Evolutionary conservation across 2,888 invertebrate genomes (phyloP), one percentile per base, ranked within the genome.

Genomic region (Machimus rusticus): DNA sequence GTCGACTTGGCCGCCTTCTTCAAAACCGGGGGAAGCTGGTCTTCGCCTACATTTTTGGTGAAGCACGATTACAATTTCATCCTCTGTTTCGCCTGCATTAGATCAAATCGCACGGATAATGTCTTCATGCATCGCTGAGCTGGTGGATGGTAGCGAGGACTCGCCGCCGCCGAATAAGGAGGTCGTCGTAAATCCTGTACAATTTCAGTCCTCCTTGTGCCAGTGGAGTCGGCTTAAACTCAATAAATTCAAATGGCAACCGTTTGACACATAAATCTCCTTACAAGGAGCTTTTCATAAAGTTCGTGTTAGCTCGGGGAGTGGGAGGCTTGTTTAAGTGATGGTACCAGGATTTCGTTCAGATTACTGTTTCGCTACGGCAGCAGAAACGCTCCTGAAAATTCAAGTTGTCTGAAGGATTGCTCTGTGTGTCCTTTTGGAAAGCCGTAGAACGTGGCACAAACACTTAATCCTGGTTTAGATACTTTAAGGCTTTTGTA

Each of bases 261-360:
- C 86, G 87, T 88, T 88, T 88, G 88, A 88, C 88, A 88, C 87
- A 88, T 88, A 88, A 88, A 88, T 88, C 88, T 88, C 88, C 74
- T 87, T 87, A 88, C 88, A 88, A 87, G 88, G 81, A 88, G 55
- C 87, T 88, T 88, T 88, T 88, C 87, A 87, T 88, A 88, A 88
- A 88, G 87, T 88, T 88, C 87, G 87, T 87, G 88, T 88, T 87
- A 88, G 87, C 85, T 84, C 43, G 51, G 74, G 88, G 86, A 86
- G 39, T 57, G 82, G 78, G 51, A 82, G 74, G 55, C 87, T 86
- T 74, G 79, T 79, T 87, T 85, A 85, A 79, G 84, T 87, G 87
- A 88, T 87, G 81, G 78, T 85, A 85, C 85, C 81, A 74, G 87
- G 88, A 88, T 88, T 88, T 86, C 19, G 39, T 51, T 57, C 86